Percentiles rank a stretch among this genome's conserved stretches.
phyloP scores from a whole-genome alignment of 1,140 invertebrate species.

The Harlomillsia oculata region DNA sequence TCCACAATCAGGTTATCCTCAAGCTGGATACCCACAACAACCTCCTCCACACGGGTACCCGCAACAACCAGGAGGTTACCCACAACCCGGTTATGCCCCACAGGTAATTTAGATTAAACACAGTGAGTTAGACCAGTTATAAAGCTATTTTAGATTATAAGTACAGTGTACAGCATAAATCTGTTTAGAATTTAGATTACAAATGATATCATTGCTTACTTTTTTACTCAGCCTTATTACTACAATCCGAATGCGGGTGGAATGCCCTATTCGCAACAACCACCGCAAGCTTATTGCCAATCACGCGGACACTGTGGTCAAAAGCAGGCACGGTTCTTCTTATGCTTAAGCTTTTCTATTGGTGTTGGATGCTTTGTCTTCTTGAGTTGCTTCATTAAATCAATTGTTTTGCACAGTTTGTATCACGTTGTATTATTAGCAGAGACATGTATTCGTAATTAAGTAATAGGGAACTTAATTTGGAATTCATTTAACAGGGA shows the following conservation, averaged over 20 bases:
- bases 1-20: slow-evolving; percentile 1
- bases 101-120: background rate
- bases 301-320: background rate
- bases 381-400: background rate
- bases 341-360: background rate
- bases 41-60: background rate
- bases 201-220: background rate
- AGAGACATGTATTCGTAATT: background rate
- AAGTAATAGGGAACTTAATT: background rate
- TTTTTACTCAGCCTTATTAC: background rate
- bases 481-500: background rate
- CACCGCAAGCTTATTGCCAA: background rate
- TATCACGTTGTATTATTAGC: background rate
- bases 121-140: background rate
- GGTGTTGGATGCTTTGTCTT: background rate
- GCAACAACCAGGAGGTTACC: background rate
- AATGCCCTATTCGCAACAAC: background rate
- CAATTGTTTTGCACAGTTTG: background rate
- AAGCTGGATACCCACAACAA: slow-evolving; percentile 10
- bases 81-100: background rate
- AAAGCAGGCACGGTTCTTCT: slow-evolving; percentile 2
- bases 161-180: background rate
- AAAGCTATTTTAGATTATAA: background rate
- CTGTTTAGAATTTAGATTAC: background rate
- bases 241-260: background rate